Base-by-base conservation (phyloP, 64 coral and sea anemone species). In the Montipora capricornis region DNA sequence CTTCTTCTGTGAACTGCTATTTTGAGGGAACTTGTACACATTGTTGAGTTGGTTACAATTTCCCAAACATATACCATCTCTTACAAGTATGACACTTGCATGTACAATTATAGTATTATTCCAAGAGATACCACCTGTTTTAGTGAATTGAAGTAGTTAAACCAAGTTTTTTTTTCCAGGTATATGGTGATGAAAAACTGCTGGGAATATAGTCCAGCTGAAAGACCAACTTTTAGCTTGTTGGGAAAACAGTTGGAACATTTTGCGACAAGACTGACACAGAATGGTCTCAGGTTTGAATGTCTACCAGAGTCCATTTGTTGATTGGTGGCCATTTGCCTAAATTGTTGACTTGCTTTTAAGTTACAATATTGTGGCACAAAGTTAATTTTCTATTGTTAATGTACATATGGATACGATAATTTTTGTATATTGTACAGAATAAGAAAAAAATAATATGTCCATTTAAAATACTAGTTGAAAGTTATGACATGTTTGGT, bases 141-240 rank as follows among this genome's bases (percentile, higher is more conserved):
- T 37, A 37, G 37, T 19, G 13, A 44, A 11, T 24, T 84, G 13
- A 44, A 64, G 22, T 84, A 22, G 15, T 84, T 64, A 13, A 15
- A 16, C 62, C 14, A 4, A 64, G 10, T 49, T 62, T 2, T 81
- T 68, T 69, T 9, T 90, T 71, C 2, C 46, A 90, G 89, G 22
- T 90, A 90, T 69, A 68, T 71, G 37, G 20, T 81, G 17, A 80
- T 90, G 89, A 78, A 62, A 20, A 90, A 81, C 13, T 90, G 89
- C 64, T 80, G 89, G 78, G 62, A 80, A 20, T 49, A 46, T 19
- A 78, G 44, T 15, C 89, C 89, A 50, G 48, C 16, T 1, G 44
- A 26, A 37, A 90, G 89, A 90, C 89, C 89, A 81, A 79, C 89
- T 67, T 90, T 90, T 69, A 80, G 47, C 15, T 80, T 76, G 89